phyloP scores from a whole-genome alignment of 2,113 vertebrate genomes.

The Benitochromis conjunctus region DNA sequence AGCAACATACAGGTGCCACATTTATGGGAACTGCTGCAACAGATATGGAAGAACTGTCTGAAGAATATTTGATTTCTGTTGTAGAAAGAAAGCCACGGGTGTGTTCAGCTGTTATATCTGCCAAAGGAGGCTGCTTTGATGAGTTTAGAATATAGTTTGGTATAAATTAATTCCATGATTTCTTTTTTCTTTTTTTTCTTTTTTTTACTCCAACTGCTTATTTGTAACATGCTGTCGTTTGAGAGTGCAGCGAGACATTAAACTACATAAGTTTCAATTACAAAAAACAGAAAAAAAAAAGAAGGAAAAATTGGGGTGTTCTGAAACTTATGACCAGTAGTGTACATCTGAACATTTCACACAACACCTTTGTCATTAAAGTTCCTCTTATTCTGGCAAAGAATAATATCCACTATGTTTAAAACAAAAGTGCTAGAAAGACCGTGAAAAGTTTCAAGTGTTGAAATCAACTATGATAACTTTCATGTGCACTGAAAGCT shows the following conservation, averaged over 20 bases:
- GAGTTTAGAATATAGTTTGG: background rate
- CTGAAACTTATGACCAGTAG: background rate
- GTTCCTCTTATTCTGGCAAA: background rate
- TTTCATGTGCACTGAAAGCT: too few species aligned
- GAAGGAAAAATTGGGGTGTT: background rate
- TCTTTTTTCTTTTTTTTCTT: too few species aligned
- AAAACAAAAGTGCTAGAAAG: accelerated
- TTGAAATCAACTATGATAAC: too few species aligned
- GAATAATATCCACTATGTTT: accelerated
- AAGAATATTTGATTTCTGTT: too few species aligned
- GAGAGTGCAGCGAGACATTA: background rate
- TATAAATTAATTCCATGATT: background rate
- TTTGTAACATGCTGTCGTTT: background rate
- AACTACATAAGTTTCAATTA: background rate
- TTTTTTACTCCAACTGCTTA: background rate
- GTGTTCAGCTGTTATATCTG: background rate
- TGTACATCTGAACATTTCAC: background rate
- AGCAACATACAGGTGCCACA: too few species aligned
- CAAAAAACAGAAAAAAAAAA: background rate
- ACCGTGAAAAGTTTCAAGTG: background rate
- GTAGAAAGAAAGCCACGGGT: too few species aligned
- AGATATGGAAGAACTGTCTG: too few species aligned
- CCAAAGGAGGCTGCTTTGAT: background rate
- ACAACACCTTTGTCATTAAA: background rate
- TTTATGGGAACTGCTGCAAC: too few species aligned